These are phyloP conservation scores for Syrista parreyssii DNA, from an alignment of 2,888 invertebrate species.

Conservation along the genomic window DNA sequence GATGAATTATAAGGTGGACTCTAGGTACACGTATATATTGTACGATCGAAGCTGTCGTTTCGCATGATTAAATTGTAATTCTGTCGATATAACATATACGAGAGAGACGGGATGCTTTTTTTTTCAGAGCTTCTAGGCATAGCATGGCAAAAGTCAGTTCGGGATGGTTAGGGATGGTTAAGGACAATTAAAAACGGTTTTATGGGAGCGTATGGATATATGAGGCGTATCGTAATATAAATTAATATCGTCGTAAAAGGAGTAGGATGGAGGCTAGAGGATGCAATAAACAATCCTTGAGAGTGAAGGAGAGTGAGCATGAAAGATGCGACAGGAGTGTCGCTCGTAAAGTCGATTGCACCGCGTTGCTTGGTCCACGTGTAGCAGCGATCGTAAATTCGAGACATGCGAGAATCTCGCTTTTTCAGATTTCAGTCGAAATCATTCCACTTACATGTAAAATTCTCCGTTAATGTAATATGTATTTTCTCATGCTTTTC, in stretches of 20 bases:
- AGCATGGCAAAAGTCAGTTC: background rate
- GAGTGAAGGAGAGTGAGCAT: constrained; percentile 21
- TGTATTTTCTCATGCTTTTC: background rate
- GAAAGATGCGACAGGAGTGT: constrained; percentile 25
- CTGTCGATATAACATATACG: background rate
- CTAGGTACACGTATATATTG: too few species aligned
- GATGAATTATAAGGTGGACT: background rate
- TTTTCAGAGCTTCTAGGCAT: background rate
- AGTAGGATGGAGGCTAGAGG: constrained; percentile 23
- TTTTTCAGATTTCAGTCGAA: background rate
- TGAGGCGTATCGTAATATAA: constrained; percentile 29
- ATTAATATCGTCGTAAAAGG: constrained; percentile 38
- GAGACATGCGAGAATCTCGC: background rate
- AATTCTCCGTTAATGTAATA: background rate
- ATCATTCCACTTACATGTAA: constrained; percentile 1
- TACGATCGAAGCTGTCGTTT: too few species aligned
- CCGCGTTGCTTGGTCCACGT: constrained; percentile 10
- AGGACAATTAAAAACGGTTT: background rate
- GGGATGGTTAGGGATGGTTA: too few species aligned
- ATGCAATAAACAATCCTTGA: constrained; percentile 23
- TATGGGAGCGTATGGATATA: constrained; percentile 23
- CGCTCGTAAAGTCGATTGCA: constrained; percentile 36
- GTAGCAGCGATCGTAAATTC: constrained; percentile 19
- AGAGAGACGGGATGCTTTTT: background rate
- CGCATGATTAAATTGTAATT: background rate